phyloP scores from a whole-genome alignment of 53 echinoderm and acorn worm species.

The Holothuria leucospilota region DNA sequence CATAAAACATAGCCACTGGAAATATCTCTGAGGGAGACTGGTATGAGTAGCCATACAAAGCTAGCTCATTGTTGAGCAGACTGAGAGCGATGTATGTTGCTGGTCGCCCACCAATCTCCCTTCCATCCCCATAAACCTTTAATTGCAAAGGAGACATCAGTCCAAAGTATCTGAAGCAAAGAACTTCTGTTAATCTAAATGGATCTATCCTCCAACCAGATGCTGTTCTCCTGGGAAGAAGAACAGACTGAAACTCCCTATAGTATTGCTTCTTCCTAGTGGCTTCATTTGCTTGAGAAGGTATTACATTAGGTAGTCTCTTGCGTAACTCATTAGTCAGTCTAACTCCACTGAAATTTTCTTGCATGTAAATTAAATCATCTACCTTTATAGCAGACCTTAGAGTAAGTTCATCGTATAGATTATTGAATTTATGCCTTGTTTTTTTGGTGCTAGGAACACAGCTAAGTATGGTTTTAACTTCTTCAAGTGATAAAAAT shows the following conservation, averaged over 20 bases:
- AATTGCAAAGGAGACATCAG: conserved; percentile 28
- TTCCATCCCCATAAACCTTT: conserved; percentile 51
- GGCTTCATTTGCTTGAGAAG: conserved; percentile 24
- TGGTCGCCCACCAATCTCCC: conserved; percentile 41
- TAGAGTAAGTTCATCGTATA: conserved; percentile 1
- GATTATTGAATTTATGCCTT: neutral
- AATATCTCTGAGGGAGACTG: conserved; percentile 40
- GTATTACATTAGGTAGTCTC: conserved; percentile 55
- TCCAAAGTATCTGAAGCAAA: conserved; percentile 36
- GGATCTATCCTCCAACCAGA: conserved; percentile 48
- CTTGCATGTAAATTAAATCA: conserved; percentile 57
- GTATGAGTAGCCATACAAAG: conserved; percentile 1
- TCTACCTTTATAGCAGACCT: neutral
- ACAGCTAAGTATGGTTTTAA: too few relatives aligned
- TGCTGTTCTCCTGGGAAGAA: conserved; percentile 55
- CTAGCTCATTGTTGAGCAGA: conserved; percentile 50
- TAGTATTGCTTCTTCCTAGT: conserved; percentile 5
- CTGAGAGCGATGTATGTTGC: conserved; percentile 7
- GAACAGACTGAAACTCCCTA: conserved; percentile 46
- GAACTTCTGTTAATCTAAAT: conserved; percentile 41
- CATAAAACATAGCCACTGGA: conserved; percentile 77
- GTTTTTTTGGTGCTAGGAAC: too few relatives aligned
- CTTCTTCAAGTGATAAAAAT: too few relatives aligned
- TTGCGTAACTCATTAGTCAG: conserved; percentile 54
- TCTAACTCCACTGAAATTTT: conserved; percentile 62